Conservation (phyloP, 1,140 invertebrate genomes). For the Mycetomoellerius zeteki region DNA sequence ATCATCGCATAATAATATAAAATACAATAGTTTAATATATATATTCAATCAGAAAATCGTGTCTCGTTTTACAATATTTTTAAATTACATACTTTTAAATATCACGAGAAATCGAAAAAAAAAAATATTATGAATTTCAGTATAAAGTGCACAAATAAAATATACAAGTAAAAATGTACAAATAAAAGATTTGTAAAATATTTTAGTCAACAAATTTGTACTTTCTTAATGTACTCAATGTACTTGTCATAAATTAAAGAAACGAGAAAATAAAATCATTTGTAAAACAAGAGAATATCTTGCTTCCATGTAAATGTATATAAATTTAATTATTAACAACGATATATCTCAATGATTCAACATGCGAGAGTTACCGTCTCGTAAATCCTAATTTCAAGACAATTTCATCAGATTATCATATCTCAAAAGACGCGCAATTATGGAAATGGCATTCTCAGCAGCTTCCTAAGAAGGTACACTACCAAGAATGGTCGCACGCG, state of each 20-base stretch:
- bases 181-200: constrained; percentile 3
- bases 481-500: background rate
- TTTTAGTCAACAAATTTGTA: background rate
- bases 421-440: background rate
- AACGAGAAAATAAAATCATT: background rate
- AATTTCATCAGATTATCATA: background rate
- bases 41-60: background rate
- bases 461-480: background rate
- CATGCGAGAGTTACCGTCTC: background rate
- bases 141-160: background rate
- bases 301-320: background rate
- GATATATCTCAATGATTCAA: background rate
- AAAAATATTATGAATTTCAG: background rate
- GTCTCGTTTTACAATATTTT: background rate
- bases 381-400: background rate
- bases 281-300: background rate
- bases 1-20: background rate
- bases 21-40: background rate
- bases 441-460: background rate
- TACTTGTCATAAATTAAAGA: background rate
- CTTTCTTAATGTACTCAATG: background rate
- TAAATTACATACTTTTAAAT: background rate
- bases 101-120: background rate
- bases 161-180: too few species aligned
- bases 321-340: background rate